Conservation (phyloP, 2,888 invertebrate species). For the Orchesella flavescens region DNA sequence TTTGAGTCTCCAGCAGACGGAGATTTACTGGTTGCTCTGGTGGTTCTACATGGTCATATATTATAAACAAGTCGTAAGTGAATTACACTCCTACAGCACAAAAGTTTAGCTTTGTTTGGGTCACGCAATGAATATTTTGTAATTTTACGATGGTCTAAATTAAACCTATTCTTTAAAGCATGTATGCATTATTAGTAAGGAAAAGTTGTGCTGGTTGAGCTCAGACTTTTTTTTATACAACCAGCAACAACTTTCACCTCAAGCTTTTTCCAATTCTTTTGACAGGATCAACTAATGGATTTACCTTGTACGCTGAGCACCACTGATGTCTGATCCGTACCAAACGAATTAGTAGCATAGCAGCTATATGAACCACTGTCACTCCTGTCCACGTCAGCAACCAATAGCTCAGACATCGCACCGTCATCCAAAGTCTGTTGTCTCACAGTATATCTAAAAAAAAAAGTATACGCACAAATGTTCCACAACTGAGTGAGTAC, state of each 20-base stretch:
- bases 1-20: constrained; percentile 87
- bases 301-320: constrained; percentile 91
- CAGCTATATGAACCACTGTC: constrained; percentile 90
- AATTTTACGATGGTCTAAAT: too few relatives aligned
- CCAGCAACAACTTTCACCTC: constrained; percentile 18
- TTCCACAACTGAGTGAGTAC: background rate
- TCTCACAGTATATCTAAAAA: constrained; percentile 81
- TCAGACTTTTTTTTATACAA: background rate
- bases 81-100: too few relatives aligned
- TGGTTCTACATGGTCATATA: constrained; percentile 78
- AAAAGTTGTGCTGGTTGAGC: background rate
- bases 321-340: constrained; percentile 91
- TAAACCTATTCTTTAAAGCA: too few relatives aligned
- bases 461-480: background rate
- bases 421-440: constrained; percentile 87
- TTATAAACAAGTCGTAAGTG: too few relatives aligned
- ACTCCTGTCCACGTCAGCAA: constrained; percentile 87
- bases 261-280: background rate
- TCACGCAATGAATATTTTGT: too few relatives aligned
- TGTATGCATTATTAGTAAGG: too few relatives aligned
- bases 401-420: constrained; percentile 88
- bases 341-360: constrained; percentile 90
- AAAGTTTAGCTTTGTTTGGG: too few relatives aligned
- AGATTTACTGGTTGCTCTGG: constrained; percentile 92
- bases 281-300: constrained; percentile 46